Evolutionary conservation across 1,140 invertebrate species (phyloP), one percentile per base, ranked within the genome.

Genomic region (Drosophila tani): DNA sequence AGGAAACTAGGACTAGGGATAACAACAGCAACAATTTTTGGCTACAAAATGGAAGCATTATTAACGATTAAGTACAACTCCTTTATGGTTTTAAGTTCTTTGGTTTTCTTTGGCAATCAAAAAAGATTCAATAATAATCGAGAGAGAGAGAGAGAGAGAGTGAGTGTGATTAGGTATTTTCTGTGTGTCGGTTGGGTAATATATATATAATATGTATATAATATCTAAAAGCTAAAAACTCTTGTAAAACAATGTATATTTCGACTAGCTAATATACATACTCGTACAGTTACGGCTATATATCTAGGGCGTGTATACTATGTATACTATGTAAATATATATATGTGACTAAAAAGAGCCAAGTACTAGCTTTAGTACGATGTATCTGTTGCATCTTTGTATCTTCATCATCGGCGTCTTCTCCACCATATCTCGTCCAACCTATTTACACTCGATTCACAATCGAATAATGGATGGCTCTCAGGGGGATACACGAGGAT

Each of bases 41-140:
- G 79, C 82, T 86, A 86, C 79, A 79, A 87, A 86, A 86, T 86
- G 82, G 82, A 86, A 86, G 82, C 83, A 83, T 67, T 66, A 75
- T 49, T 65, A 65, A 41, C 38, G 59, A 41, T 81, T 15, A 38
- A 75, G 41, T 75, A 63, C 40, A 49, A 70, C 63, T 79, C 19
- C 14, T 51, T 14, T 58, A 49, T 32, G 47, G 27, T 35, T 49
- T 40, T 41, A 62, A 45, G 29, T 40, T 53, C 32, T 63, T 71
- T 29, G 27, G 11, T 27, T 62, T 40, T 66, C 8, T 11, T 86
- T 85, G 82, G 82, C 82, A 79, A 56, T 56, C 53, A 56, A 82
- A 82, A 65, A 55, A 51, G 74, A 60, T 63, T 69, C 8, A 58
- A 65, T 84, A 68, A 65, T 68, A 49, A 51, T 32, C 9, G 27